phyloP scores from a whole-genome alignment of 30 jellyfish, hydroid and myxozoan genomes.

The Rhopilema esculentum region DNA sequence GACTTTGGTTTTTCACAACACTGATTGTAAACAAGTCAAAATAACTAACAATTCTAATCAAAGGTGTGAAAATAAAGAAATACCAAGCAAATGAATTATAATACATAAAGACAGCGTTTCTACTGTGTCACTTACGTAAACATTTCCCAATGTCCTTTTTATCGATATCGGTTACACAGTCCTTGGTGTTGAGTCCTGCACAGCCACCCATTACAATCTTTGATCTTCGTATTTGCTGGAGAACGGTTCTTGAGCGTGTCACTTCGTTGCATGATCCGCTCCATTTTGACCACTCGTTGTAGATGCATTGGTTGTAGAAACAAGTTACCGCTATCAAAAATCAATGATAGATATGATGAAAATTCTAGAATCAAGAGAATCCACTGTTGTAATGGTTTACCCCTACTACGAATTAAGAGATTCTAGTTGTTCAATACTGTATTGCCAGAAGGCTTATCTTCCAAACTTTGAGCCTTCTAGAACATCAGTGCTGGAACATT shows the following conservation, averaged over 20 bases:
- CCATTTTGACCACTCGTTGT: conserved; percentile 51
- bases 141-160: not conserved
- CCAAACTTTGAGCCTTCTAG: no score
- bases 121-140: not conserved
- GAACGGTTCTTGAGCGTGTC: conserved; percentile 21
- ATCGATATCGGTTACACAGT: not conserved
- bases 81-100: no score
- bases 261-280: conserved; percentile 31
- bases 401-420: no score
- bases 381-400: not conserved
- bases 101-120: not conserved
- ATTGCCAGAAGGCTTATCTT: no score
- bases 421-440: no score
- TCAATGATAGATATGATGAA: not conserved
- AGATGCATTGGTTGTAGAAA: conserved; percentile 18
- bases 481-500: no score
- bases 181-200: conserved; percentile 9
- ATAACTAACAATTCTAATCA: no score
- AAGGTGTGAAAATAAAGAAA: no score
- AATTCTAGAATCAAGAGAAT: not conserved
- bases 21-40: no score
- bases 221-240: not conserved
- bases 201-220: conserved; percentile 22
- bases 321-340: conserved; percentile 5
- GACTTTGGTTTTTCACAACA: no score